Conservation (phyloP, 2,113 vertebrate species). For the Pandion haliaetus region DNA sequence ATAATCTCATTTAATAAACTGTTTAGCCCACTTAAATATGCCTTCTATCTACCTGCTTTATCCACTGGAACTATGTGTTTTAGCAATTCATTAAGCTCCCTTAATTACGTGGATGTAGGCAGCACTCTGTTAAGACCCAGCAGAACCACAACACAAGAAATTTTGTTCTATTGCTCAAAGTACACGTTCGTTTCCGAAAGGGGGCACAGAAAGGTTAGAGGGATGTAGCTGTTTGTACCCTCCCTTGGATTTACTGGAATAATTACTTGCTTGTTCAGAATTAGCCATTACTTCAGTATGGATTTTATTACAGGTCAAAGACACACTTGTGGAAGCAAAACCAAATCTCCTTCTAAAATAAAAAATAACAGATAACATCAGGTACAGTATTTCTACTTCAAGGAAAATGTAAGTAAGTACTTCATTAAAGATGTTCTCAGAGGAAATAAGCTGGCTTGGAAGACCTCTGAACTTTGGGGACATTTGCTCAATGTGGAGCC, state of each 20-base stretch:
- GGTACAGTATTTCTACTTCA: background rate
- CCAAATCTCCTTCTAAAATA: background rate
- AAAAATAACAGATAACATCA: slow-evolving; percentile 30
- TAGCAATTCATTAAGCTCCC: background rate
- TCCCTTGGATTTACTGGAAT: slow-evolving; percentile 3
- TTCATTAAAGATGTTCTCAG: background rate
- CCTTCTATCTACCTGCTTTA: background rate
- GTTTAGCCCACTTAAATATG: background rate
- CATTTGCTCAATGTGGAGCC: background rate
- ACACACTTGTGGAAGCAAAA: background rate
- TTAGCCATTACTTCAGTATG: background rate
- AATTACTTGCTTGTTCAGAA: background rate
- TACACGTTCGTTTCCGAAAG: background rate
- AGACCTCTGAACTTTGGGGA: background rate
- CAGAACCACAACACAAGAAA: background rate
- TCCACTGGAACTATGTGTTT: background rate
- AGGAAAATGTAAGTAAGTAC: background rate
- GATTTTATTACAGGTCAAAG: slow-evolving; percentile 41
- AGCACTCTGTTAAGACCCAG: background rate
- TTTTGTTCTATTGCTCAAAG: background rate
- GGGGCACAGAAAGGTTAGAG: background rate
- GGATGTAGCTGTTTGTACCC: background rate
- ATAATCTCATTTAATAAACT: slow-evolving; percentile 9
- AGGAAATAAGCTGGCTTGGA: background rate
- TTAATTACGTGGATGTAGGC: background rate